A percentile compares a stretch with the other conserved stretches of the same genome.
These are phyloP conservation scores for Dichetophora obliterata DNA, from an alignment of 2,888 invertebrate species.

Conservation along the genomic window DNA sequence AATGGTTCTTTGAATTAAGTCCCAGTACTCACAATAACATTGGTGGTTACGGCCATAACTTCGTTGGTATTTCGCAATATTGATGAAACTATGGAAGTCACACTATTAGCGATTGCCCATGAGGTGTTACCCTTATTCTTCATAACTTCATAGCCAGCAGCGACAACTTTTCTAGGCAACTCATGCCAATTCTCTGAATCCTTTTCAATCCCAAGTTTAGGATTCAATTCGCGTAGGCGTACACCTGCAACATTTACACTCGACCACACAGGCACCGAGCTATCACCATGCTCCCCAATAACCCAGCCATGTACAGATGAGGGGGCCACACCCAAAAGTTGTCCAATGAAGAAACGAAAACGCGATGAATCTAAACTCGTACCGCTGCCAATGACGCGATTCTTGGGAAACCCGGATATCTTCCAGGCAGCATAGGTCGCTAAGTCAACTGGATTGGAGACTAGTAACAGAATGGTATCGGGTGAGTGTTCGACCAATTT, in stretches of 20 bases:
- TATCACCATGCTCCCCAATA: constrained; percentile 95
- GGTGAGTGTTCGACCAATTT: constrained; percentile 79
- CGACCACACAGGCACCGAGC: constrained; percentile 93
- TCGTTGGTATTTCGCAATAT: constrained; percentile 81
- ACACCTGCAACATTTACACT: constrained; percentile 94
- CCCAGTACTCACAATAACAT: constrained; percentile 75
- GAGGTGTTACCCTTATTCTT: constrained; percentile 91
- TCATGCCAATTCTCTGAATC: constrained; percentile 86
- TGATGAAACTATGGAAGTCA: constrained; percentile 78
- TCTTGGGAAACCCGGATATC: constrained; percentile 87
- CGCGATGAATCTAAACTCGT: constrained; percentile 94
- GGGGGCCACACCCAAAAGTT: constrained; percentile 84
- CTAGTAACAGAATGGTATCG: constrained; percentile 85
- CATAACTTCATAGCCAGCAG: constrained; percentile 90
- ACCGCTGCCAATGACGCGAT: constrained; percentile 91
- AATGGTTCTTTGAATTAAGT: too few species aligned
- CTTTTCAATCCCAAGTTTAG: constrained; percentile 77
- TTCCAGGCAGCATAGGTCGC: constrained; percentile 96
- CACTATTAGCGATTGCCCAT: constrained; percentile 90
- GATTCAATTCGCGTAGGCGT: constrained; percentile 82
- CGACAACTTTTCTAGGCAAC: constrained; percentile 85
- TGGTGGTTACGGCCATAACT: constrained; percentile 84
- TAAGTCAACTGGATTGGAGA: constrained; percentile 94
- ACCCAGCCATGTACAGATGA: constrained; percentile 94
- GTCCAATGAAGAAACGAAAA: constrained; percentile 89